Conservation (phyloP, 1,140 invertebrate species). For the Nasonia vitripennis region DNA sequence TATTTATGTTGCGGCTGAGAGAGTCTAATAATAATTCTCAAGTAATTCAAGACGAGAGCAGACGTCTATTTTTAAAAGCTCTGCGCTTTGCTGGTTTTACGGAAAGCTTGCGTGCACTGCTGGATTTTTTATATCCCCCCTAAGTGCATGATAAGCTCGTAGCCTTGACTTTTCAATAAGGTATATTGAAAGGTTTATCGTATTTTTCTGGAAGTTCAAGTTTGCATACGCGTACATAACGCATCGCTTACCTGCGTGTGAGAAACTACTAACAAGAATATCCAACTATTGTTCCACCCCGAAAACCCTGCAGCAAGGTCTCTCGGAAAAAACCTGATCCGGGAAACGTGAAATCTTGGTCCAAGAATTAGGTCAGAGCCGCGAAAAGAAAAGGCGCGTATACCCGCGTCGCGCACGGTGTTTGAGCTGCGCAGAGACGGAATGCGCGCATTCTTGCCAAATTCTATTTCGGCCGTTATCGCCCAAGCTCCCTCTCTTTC, state of each 20-base stretch:
- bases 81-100: neutral
- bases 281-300: neutral
- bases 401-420: neutral
- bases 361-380: slow-evolving; percentile 34
- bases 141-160: too few species aligned
- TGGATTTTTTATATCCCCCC: neutral
- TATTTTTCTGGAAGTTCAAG: too few species aligned
- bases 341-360: neutral
- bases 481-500: neutral
- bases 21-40: neutral
- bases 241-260: too few species aligned
- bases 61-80: neutral
- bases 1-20: too few species aligned
- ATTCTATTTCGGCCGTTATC: slow-evolving; percentile 44
- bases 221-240: too few species aligned
- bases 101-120: neutral
- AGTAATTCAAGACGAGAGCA: neutral
- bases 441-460: slow-evolving; percentile 52
- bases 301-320: neutral
- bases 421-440: neutral
- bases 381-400: neutral
- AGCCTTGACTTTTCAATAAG: too few species aligned
- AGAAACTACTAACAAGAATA: too few species aligned
- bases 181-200: too few species aligned
- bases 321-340: neutral